These are phyloP conservation scores for Nycteola revayana DNA, from an alignment of 2,888 invertebrate species.

Conservation along the genomic window DNA sequence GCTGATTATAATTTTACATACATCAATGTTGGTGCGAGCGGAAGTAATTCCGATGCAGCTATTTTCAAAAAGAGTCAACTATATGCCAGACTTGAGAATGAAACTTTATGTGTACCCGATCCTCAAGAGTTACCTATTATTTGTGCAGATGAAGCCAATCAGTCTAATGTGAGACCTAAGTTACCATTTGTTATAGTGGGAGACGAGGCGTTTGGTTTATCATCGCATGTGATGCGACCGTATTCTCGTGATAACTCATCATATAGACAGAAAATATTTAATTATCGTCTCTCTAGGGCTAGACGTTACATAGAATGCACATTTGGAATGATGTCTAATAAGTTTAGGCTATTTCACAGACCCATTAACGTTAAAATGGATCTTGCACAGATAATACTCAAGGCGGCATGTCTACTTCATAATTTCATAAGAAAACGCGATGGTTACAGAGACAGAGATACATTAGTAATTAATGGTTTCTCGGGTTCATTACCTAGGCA, in stretches of 20 bases:
- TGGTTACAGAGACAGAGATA: constrained; percentile 12
- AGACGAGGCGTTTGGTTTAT: constrained; percentile 21
- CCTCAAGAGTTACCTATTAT: constrained; percentile 17
- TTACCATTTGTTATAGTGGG: constrained; percentile 19
- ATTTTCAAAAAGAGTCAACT: constrained; percentile 26
- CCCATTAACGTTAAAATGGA: constrained; percentile 21
- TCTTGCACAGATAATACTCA: constrained; percentile 16
- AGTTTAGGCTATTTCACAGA: constrained; percentile 24
- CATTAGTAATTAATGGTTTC: too few relatives aligned
- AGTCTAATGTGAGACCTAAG: too few relatives aligned
- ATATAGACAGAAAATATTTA: constrained; percentile 22
- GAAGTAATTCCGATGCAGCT: constrained; percentile 25
- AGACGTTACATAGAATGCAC: constrained; percentile 25
- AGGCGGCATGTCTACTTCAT: constrained; percentile 17
- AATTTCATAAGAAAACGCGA: constrained; percentile 13
- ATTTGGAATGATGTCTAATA: constrained; percentile 24
- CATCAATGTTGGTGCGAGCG: constrained; percentile 22
- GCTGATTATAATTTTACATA: constrained; percentile 29
- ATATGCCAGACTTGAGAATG: constrained; percentile 17
- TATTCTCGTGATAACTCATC: too few relatives aligned
- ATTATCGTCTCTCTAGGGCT: constrained; percentile 19
- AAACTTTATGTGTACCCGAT: constrained; percentile 26
- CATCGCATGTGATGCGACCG: constrained; percentile 25
- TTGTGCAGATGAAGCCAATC: constrained; percentile 18
- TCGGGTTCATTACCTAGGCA: too few relatives aligned